phyloP scores from a whole-genome alignment of 2,888 invertebrate species.

The Ochlodes sylvanus region DNA sequence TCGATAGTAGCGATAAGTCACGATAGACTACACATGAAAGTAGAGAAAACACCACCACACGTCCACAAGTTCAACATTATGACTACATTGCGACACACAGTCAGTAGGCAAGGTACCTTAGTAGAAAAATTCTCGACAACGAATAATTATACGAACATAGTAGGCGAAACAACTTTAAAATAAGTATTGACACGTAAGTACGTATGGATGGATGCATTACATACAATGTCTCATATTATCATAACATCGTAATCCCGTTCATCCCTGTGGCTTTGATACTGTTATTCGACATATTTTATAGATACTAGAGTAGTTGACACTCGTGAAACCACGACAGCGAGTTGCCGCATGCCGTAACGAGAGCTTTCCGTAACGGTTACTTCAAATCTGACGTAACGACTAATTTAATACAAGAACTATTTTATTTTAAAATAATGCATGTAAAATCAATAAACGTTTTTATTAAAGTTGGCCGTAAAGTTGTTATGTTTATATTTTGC shows the following conservation, averaged over 20 bases:
- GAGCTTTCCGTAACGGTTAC: constrained; percentile 26
- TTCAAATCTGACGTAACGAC: no score
- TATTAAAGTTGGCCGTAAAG: no score
- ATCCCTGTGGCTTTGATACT: constrained; percentile 54
- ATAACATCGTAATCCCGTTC: constrained; percentile 42
- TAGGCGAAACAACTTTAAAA: no score
- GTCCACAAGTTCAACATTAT: constrained; percentile 13
- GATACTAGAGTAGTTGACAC: background rate
- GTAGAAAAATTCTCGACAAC: constrained; percentile 7
- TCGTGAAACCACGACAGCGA: constrained; percentile 58
- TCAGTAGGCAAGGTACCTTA: background rate
- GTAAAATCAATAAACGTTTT: no score
- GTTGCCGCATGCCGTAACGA: constrained; percentile 49
- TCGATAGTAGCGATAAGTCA: constrained; percentile 11
- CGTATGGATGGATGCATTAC: constrained; percentile 24
- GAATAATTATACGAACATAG: no score
- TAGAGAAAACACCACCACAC: constrained; percentile 18
- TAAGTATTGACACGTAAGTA: no score
- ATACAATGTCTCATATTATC: constrained; percentile 26
- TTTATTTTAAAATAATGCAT: no score
- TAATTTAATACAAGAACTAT: no score
- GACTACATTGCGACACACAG: background rate
- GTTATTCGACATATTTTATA: constrained; percentile 55
- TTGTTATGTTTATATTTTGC: no score
- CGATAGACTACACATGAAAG: constrained; percentile 19